These are phyloP conservation scores for Pelecanoides urinatrix DNA, from an alignment of 2,113 vertebrate genomes.

Conservation along the genomic window DNA sequence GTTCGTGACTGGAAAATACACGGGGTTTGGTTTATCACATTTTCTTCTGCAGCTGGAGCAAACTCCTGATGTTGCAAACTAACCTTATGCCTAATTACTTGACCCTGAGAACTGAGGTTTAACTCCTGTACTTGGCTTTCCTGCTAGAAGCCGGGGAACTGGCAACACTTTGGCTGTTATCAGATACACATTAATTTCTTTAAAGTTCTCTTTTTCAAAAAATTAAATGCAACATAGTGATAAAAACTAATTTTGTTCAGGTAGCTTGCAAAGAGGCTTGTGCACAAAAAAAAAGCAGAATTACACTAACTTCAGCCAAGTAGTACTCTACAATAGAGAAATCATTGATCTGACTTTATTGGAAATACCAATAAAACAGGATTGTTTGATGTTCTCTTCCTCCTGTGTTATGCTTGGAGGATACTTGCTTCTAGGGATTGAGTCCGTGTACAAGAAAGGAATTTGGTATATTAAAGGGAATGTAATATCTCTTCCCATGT, in stretches of 20 bases:
- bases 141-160: neutral
- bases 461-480: too few relatives aligned
- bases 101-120: neutral
- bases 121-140: neutral
- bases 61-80: neutral
- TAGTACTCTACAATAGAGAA: neutral
- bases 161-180: neutral
- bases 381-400: neutral
- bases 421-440: neutral
- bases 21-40: neutral
- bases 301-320: neutral
- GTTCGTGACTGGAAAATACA: neutral
- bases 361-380: neutral
- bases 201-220: neutral
- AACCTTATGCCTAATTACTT: neutral
- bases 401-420: neutral
- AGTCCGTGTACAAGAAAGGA: neutral
- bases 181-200: neutral
- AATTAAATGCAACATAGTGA: neutral
- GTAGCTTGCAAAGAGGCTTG: neutral
- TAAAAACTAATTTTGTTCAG: neutral
- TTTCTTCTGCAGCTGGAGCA: neutral
- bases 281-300: neutral
- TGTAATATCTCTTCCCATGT: neutral
- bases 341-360: neutral